Evolutionary conservation across 30 jellyfish, hydroid and myxozoan genomes (phyloP).

Genomic region (Hydractinia echinata): DNA sequence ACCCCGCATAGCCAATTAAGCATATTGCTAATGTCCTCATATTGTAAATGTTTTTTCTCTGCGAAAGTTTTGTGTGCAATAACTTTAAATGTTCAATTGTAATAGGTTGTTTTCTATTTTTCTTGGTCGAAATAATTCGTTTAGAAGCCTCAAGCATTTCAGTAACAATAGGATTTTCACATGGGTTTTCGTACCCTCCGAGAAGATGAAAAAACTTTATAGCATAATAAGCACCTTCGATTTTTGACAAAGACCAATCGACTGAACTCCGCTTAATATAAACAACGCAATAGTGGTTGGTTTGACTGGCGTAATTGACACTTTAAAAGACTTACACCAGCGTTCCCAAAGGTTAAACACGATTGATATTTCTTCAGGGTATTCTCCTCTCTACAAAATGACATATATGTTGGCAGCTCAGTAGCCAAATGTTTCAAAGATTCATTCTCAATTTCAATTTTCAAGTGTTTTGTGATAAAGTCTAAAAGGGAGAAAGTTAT

Average conservation of each 20-base stretch:
- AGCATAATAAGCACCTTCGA: neutral
- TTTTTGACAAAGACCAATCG: neutral
- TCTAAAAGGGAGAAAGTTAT: no score
- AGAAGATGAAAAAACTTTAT: neutral
- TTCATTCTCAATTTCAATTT: neutral
- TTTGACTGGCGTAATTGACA: neutral
- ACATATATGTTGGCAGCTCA: constrained; percentile 3
- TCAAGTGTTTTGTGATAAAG: no score
- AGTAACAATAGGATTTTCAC: neutral
- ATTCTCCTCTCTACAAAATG: neutral
- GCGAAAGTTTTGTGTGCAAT: neutral
- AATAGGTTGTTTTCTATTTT: constrained; percentile 5
- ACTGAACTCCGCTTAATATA: neutral
- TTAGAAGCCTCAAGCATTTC: neutral
- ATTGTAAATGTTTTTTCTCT: neutral
- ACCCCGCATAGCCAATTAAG: neutral
- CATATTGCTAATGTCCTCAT: constrained; percentile 14
- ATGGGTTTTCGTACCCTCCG: neutral
- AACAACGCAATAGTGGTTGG: constrained; percentile 16
- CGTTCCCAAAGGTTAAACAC: neutral
- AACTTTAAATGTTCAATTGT: constrained; percentile 3
- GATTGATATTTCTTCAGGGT: neutral
- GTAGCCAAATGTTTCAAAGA: neutral
- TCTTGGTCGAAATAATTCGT: neutral
- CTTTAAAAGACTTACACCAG: neutral